Evolutionary conservation across 2,113 vertebrate genomes (phyloP).

Genomic region (Mellivora capensis): DNA sequence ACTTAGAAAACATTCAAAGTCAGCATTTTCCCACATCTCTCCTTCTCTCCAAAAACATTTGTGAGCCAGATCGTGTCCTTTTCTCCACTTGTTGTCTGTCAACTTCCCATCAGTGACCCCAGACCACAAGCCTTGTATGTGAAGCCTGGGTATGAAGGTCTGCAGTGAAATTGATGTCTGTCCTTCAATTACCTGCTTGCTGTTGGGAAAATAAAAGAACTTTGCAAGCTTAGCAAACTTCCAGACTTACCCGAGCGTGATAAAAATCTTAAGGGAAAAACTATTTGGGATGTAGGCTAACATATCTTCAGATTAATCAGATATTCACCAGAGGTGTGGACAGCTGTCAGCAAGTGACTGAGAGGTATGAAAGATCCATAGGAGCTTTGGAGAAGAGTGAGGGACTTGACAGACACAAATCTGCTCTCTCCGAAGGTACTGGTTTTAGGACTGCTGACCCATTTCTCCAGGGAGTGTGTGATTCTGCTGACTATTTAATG

Average conservation of each 20-base stretch:
- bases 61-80: neutral
- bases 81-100: neutral
- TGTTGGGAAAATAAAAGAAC: conserved; percentile 21
- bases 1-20: neutral
- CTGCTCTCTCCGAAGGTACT: neutral
- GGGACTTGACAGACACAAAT: neutral
- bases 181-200: neutral
- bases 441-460: neutral
- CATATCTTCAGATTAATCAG: conserved; percentile 66
- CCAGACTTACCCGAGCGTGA: conserved; percentile 14
- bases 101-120: neutral
- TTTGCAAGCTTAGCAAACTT: conserved; percentile 54
- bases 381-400: conserved; percentile 4
- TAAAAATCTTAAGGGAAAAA: conserved; percentile 56
- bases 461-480: neutral
- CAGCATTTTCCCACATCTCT: neutral
- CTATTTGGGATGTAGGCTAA: conserved; percentile 55
- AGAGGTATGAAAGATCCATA: conserved; percentile 16
- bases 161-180: neutral
- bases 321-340: conserved; percentile 39
- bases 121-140: neutral
- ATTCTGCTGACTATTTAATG: neutral
- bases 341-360: neutral
- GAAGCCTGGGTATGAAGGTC: neutral
- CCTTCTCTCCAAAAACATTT: neutral